Evolutionary conservation across 2,113 vertebrate genomes (phyloP).

Genomic region (Halichoeres trimaculatus): DNA sequence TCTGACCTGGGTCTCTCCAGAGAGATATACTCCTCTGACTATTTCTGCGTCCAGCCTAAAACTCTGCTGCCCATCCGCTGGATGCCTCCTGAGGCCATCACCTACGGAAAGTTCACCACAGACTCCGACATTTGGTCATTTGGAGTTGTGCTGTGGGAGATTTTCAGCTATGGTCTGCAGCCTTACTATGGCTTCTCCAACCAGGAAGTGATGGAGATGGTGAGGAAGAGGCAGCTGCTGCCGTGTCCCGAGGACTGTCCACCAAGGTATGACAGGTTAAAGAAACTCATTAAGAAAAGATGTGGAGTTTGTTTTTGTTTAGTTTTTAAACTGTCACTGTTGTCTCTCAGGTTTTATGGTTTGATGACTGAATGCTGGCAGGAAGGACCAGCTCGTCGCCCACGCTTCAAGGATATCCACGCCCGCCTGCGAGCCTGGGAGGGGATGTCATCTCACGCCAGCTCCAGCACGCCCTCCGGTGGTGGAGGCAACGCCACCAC

Average conservation of each 20-base stretch:
- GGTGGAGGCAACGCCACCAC: slow-evolving; percentile 98
- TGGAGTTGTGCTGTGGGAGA: slow-evolving; percentile 97
- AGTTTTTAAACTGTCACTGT: no score
- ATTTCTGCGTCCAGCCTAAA: slow-evolving; percentile 93
- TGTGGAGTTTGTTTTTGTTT: background rate
- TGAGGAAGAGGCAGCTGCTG: slow-evolving; percentile 93
- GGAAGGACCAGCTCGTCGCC: slow-evolving; percentile 91
- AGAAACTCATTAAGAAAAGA: background rate
- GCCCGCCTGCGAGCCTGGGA: slow-evolving; percentile 95
- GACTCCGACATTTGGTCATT: slow-evolving; percentile 98
- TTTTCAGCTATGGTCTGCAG: slow-evolving; percentile 98
- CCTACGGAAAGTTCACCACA: slow-evolving; percentile 95
- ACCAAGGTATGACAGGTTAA: slow-evolving; percentile 71
- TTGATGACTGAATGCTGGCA: slow-evolving; percentile 99
- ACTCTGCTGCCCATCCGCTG: slow-evolving; percentile 95
- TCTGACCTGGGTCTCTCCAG: slow-evolving; percentile 96
- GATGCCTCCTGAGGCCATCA: slow-evolving; percentile 96
- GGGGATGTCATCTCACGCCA: slow-evolving; percentile 94
- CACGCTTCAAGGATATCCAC: slow-evolving; percentile 95
- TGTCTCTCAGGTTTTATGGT: slow-evolving; percentile 86
- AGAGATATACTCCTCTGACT: slow-evolving; percentile 95
- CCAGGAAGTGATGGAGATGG: slow-evolving; percentile 99
- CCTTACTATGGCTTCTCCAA: slow-evolving; percentile 97
- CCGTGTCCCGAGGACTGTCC: slow-evolving; percentile 98
- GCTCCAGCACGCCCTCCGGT: slow-evolving; percentile 95